A percentile compares a stretch with the other conserved stretches of the same genome.
Conservation (phyloP, 1,140 invertebrate species). For the Macrostomum lignano region DNA sequence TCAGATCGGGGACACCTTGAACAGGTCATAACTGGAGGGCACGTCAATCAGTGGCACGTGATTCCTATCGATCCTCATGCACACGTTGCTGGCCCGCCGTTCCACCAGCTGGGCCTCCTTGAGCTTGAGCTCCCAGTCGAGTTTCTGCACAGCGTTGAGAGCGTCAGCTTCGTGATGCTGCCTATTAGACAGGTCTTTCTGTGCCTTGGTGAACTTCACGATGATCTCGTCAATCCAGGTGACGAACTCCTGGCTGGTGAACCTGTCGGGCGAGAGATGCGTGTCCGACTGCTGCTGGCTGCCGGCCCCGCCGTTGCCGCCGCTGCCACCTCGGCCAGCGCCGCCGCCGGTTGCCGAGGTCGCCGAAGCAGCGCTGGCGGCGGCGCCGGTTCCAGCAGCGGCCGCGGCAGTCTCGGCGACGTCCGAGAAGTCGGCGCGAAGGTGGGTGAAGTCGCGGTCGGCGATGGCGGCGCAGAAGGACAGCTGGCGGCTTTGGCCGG, state of each 20-base stretch:
- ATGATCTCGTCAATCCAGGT: neutral
- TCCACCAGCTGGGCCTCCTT: neutral
- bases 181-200: slow-evolving; percentile 3
- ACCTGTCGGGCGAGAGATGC: neutral
- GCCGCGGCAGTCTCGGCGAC: no score
- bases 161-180: slow-evolving; percentile 5
- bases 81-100: neutral
- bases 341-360: no score
- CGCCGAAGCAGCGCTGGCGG: no score
- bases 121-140: slow-evolving; percentile 6
- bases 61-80: neutral
- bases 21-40: neutral
- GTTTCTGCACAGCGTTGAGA: slow-evolving; percentile 5
- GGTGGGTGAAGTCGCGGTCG: neutral
- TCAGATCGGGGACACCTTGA: no score
- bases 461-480: neutral
- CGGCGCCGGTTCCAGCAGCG: no score
- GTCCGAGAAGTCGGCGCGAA: no score
- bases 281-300: no score
- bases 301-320: no score
- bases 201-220: neutral
- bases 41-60: neutral
- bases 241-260: neutral
- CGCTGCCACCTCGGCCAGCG: no score
- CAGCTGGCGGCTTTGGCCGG: neutral